These are phyloP conservation scores for Nasonovia ribisnigri DNA, from an alignment of 2,888 invertebrate species.

Conservation along the genomic window DNA sequence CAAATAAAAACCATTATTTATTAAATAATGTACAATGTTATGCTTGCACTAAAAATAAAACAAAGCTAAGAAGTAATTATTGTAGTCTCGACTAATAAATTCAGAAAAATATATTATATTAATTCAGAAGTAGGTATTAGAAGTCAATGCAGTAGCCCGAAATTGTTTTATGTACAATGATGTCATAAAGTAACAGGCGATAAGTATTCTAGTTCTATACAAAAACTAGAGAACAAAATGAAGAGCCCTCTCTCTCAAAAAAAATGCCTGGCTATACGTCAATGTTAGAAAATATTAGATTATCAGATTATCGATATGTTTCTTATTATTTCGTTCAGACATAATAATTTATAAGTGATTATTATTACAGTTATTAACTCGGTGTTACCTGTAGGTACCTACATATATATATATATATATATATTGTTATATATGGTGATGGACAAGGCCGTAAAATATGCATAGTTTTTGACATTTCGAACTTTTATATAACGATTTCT, in stretches of 20 bases:
- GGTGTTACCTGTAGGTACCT: not conserved
- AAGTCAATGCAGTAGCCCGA: not conserved
- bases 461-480: conserved; percentile 18
- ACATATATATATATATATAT: not conserved
- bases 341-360: not conserved
- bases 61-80: not conserved
- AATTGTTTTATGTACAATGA: no score
- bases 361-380: not conserved
- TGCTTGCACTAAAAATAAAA: not conserved
- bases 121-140: not conserved
- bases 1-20: not conserved
- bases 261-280: no score
- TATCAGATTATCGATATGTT: not conserved
- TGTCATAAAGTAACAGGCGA: no score
- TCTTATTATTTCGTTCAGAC: not conserved
- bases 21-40: not conserved
- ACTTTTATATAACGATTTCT: conserved; percentile 28
- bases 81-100: not conserved
- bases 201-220: no score
- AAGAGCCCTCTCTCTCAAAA: no score
- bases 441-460: not conserved
- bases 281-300: no score
- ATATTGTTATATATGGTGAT: not conserved
- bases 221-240: no score
- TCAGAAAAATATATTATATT: not conserved